phyloP scores from a whole-genome alignment of 2,113 vertebrate genomes.

The Herpetotheres cachinnans region DNA sequence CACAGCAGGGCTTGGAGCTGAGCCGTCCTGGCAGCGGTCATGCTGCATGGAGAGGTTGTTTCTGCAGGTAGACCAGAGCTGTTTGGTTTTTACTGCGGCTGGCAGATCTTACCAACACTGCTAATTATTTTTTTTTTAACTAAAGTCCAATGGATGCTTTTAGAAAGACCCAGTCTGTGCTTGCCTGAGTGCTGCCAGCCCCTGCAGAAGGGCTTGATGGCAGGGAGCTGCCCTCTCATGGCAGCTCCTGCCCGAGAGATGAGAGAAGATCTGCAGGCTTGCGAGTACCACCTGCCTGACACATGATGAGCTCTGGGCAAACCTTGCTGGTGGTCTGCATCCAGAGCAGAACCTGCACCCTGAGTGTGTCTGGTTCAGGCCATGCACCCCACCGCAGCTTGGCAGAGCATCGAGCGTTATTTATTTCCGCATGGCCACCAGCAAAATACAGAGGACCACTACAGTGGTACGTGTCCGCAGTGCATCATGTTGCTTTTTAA shows the following conservation, averaged over 20 bases:
- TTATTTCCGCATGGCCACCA: neutral
- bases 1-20: neutral
- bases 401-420: accelerated
- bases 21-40: neutral
- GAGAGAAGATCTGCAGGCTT: neutral
- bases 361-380: neutral
- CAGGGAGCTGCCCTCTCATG: neutral
- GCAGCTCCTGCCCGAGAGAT: neutral
- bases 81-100: neutral
- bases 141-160: neutral
- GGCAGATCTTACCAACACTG: accelerated
- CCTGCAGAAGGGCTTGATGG: neutral
- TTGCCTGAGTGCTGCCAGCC: accelerated
- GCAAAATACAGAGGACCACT: neutral
- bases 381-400: neutral
- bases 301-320: neutral
- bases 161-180: neutral
- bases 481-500: neutral
- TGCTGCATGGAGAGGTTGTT: accelerated
- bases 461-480: accelerated
- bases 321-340: neutral
- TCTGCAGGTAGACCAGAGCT: neutral
- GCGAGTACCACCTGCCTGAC: neutral
- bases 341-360: neutral
- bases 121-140: neutral